phyloP scores from a whole-genome alignment of 2,888 invertebrate genomes.

The Limnephilus lunatus region DNA sequence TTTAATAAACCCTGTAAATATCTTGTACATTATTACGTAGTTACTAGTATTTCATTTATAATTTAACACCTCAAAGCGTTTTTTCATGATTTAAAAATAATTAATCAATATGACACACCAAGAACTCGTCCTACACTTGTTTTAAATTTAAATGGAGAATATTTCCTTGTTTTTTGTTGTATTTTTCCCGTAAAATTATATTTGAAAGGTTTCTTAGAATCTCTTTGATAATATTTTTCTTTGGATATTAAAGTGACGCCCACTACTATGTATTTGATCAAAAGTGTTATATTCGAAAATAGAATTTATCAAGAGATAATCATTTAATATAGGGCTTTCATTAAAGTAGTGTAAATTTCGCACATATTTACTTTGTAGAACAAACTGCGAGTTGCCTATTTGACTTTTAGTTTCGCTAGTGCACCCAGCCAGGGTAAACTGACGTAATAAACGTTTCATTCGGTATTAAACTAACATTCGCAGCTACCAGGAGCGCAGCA shows the following conservation, averaged over 20 bases:
- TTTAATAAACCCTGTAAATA: not conserved
- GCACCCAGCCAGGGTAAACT: not conserved
- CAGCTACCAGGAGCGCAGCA: slow-evolving; percentile 43
- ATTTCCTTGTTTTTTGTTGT: not conserved
- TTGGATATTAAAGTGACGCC: not conserved
- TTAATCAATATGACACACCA: not conserved
- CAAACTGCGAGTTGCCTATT: not conserved
- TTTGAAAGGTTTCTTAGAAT: not conserved
- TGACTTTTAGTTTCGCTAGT: slow-evolving; percentile 9
- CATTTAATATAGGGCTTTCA: not conserved
- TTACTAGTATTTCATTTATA: not conserved
- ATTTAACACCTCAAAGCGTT: not conserved
- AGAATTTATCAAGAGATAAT: not conserved
- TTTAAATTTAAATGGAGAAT: not conserved
- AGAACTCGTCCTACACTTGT: not conserved
- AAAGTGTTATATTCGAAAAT: not conserved
- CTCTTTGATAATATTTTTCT: not conserved
- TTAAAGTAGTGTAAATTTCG: not conserved
- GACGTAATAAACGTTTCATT: slow-evolving; percentile 13
- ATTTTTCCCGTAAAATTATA: too few relatives aligned
- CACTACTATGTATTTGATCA: not conserved
- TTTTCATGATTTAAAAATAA: not conserved
- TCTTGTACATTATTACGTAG: not conserved
- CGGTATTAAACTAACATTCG: not conserved
- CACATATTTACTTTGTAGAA: not conserved